These are phyloP conservation scores for Diglossa cyanea DNA, from an alignment of 2,797 vertebrate genomes.

Conservation along the genomic window DNA sequence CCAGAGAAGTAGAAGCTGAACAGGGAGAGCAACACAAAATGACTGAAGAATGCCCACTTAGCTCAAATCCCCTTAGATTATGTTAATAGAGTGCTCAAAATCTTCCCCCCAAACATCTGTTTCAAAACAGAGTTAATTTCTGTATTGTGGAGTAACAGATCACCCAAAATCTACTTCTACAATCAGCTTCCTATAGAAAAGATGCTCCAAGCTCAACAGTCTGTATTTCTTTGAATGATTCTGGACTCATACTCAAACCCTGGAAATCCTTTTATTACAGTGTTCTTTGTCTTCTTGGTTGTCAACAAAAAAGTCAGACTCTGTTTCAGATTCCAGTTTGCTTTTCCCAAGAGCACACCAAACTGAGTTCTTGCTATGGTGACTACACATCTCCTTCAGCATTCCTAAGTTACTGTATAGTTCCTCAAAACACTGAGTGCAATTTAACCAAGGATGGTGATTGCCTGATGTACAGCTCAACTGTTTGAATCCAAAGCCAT, in stretches of 20 bases:
- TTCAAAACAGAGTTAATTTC: neutral
- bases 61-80: neutral
- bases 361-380: fast-evolving
- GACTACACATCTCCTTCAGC: neutral
- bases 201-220: neutral
- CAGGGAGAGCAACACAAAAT: neutral
- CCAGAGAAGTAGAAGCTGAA: neutral
- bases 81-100: neutral
- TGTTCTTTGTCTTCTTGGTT: neutral
- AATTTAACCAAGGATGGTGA: neutral
- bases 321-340: neutral
- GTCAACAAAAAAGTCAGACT: neutral
- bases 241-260: neutral
- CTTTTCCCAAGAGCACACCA: neutral
- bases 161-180: neutral
- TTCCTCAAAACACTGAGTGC: neutral
- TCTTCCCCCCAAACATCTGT: neutral
- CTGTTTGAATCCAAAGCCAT: neutral
- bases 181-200: neutral
- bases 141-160: neutral
- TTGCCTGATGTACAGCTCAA: neutral
- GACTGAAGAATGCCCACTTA: neutral
- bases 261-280: neutral
- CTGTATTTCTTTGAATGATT: neutral
- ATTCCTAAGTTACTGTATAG: neutral